Percentiles rank a stretch among this genome's conserved stretches.
Evolutionary conservation across 2,888 invertebrate genomes (phyloP).

Genomic region (Cephus nigrinus): DNA sequence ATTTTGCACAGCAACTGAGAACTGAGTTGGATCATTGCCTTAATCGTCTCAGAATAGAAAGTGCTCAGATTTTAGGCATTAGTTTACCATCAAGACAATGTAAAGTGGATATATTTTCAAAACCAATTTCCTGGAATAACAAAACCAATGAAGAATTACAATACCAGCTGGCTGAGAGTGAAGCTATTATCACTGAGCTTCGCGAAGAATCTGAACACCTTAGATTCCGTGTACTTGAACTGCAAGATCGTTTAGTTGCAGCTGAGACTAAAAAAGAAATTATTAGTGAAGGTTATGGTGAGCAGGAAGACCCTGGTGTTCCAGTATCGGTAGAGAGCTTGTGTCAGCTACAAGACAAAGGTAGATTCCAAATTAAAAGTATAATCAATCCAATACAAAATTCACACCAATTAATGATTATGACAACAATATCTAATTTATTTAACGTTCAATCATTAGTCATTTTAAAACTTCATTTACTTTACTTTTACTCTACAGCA

Average conservation of each 20-base stretch:
- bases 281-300: constrained; percentile 70
- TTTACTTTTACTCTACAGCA: constrained; percentile 50
- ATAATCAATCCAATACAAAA: not conserved
- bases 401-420: too few species aligned
- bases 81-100: constrained; percentile 58
- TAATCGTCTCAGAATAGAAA: constrained; percentile 76
- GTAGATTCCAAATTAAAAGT: constrained; percentile 32
- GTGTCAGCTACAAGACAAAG: constrained; percentile 60
- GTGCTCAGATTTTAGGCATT: constrained; percentile 76
- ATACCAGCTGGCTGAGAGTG: constrained; percentile 72
- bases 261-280: constrained; percentile 67
- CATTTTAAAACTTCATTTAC: not conserved
- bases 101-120: constrained; percentile 35
- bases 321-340: constrained; percentile 54
- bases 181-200: constrained; percentile 65
- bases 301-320: constrained; percentile 46
- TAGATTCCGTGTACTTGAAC: constrained; percentile 73
- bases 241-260: constrained; percentile 66
- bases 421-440: not conserved
- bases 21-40: constrained; percentile 77
- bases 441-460: not conserved
- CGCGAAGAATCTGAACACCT: constrained; percentile 67
- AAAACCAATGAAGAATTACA: constrained; percentile 61
- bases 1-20: constrained; percentile 71
- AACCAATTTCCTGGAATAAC: constrained; percentile 40